Evolutionary conservation across 2,797 vertebrate genomes (phyloP).

Genomic region (Miopithecus talapoin): DNA sequence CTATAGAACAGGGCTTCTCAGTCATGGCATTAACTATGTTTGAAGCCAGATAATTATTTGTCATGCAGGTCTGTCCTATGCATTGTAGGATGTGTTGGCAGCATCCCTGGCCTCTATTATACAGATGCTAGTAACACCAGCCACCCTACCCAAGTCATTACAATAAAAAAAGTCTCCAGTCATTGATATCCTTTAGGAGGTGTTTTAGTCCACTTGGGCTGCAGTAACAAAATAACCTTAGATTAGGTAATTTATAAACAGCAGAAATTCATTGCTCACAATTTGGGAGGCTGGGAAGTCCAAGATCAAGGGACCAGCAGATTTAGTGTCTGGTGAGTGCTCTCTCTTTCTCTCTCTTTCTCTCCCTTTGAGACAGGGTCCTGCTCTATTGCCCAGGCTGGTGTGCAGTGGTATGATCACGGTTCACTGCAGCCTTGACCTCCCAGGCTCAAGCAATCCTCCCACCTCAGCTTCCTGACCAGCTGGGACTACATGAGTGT

Average conservation of each 20-base stretch:
- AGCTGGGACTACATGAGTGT: neutral
- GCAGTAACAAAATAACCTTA: neutral
- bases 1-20: neutral
- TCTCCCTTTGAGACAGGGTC: neutral
- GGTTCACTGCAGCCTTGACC: neutral
- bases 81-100: neutral
- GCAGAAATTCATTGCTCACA: neutral
- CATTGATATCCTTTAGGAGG: neutral
- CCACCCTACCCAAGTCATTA: neutral
- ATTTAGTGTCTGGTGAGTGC: neutral
- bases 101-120: neutral
- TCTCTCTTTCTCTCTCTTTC: too few relatives aligned
- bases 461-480: neutral
- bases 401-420: neutral
- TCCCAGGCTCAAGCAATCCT: neutral
- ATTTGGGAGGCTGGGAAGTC: neutral
- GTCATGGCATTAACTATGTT: neutral
- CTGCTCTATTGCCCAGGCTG: neutral
- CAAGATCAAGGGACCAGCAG: neutral
- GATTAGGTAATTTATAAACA: neutral
- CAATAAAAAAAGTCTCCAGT: neutral
- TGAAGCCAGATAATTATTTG: neutral
- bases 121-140: neutral
- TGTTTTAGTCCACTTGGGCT: neutral
- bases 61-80: neutral